phyloP scores from a whole-genome alignment of 2,888 invertebrate genomes.

The Fragum whitleyi region DNA sequence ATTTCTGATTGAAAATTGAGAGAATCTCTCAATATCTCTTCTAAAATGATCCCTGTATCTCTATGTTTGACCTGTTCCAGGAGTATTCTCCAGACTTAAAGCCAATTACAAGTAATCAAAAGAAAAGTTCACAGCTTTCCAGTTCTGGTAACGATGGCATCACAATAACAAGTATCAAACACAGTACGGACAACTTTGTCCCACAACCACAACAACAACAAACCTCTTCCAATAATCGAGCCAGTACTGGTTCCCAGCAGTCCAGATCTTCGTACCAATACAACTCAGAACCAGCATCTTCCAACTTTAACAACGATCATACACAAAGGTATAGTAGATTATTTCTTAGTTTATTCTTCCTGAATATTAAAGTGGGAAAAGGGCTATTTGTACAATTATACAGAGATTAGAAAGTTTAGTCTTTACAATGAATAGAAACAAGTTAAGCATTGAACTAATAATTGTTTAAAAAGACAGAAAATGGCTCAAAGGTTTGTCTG shows the following conservation, averaged over 20 bases:
- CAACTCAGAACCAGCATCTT: slow-evolving; percentile 31
- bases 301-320: slow-evolving; percentile 24
- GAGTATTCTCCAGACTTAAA: slow-evolving; percentile 85
- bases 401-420: too few species aligned
- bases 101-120: slow-evolving; percentile 82
- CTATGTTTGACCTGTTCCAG: slow-evolving; percentile 67
- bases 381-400: too few species aligned
- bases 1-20: too few species aligned
- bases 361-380: too few species aligned
- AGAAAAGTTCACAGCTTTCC: slow-evolving; percentile 73
- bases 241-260: slow-evolving; percentile 35
- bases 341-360: neutral
- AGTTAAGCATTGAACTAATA: too few species aligned
- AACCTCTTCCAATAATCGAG: slow-evolving; percentile 26
- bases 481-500: too few species aligned
- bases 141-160: slow-evolving; percentile 78
- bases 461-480: too few species aligned
- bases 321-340: neutral
- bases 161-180: slow-evolving; percentile 84
- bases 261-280: slow-evolving; percentile 41
- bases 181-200: slow-evolving; percentile 68
- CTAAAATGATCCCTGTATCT: too few species aligned
- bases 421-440: too few species aligned
- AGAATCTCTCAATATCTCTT: too few species aligned
- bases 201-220: slow-evolving; percentile 24